A percentile compares a stretch with the other conserved stretches of the same genome.
Evolutionary conservation across 2,797 vertebrate genomes (phyloP).

Genomic region (Brotula barbata): DNA sequence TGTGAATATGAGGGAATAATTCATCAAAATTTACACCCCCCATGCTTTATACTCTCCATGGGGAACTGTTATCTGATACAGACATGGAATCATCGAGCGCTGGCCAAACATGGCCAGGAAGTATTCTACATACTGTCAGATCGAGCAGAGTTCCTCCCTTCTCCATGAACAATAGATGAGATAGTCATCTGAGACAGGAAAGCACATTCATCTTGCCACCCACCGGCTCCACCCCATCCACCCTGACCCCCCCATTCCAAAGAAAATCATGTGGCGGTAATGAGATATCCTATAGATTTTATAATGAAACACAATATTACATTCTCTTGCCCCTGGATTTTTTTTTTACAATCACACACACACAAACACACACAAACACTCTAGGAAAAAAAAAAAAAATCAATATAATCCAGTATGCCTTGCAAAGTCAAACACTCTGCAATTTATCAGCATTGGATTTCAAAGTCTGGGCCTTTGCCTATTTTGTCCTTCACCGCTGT

Average conservation of each 20-base stretch:
- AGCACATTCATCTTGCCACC: slow-evolving; percentile 68
- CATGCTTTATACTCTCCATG: not conserved
- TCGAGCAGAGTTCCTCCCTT: slow-evolving; percentile 53
- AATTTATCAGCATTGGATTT: slow-evolving; percentile 77
- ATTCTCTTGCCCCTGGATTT: slow-evolving; percentile 55
- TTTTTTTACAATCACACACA: slow-evolving; percentile 6
- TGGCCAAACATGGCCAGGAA: slow-evolving; percentile 44
- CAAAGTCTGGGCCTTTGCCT: slow-evolving; percentile 62
- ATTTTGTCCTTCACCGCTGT: slow-evolving; percentile 62
- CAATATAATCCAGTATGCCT: slow-evolving; percentile 72
- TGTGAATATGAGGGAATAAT: too few species aligned
- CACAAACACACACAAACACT: slow-evolving; percentile 13
- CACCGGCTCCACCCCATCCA: slow-evolving; percentile 48
- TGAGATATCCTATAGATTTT: slow-evolving; percentile 78
- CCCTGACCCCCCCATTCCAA: slow-evolving; percentile 52
- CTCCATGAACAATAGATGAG: slow-evolving; percentile 64
- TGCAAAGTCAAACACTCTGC: slow-evolving; percentile 70
- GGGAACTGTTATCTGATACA: slow-evolving; percentile 25
- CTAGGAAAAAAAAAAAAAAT: slow-evolving; percentile 55
- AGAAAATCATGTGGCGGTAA: slow-evolving; percentile 75
- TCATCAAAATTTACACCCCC: too few species aligned
- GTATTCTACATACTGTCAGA: slow-evolving; percentile 36
- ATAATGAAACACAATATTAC: slow-evolving; percentile 75
- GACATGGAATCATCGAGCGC: slow-evolving; percentile 16
- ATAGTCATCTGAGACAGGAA: slow-evolving; percentile 65